Percentiles rank a stretch among this genome's conserved stretches.
These are phyloP conservation scores for Leucania comma DNA, from an alignment of 2,888 invertebrate genomes.

Conservation along the genomic window DNA sequence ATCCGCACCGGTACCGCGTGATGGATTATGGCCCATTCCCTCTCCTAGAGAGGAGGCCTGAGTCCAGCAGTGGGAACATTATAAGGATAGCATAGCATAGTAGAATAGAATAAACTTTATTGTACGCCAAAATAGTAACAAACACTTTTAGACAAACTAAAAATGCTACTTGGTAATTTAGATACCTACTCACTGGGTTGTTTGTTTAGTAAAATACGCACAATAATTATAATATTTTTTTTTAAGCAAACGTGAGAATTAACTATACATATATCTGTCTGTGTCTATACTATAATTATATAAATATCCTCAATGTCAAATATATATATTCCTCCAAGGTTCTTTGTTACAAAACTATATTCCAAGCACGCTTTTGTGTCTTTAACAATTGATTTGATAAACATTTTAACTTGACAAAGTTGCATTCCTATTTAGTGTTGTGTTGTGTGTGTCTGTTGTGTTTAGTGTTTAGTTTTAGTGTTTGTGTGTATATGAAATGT, in stretches of 20 bases:
- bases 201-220: not conserved
- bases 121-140: no score
- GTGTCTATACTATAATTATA: not conserved
- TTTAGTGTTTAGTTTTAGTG: no score
- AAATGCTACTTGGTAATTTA: not conserved
- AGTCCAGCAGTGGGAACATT: no score
- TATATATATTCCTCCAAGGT: not conserved
- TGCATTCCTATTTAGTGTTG: not conserved
- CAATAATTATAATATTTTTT: not conserved
- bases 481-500: no score
- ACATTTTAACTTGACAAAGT: not conserved
- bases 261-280: not conserved
- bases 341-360: not conserved
- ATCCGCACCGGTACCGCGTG: no score
- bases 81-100: no score
- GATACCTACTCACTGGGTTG: not conserved
- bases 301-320: not conserved
- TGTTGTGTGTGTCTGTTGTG: no score
- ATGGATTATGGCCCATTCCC: no score
- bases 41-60: no score
- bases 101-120: no score
- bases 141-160: no score
- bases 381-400: not conserved
- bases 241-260: not conserved
- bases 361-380: not conserved